Percentiles rank a stretch among this genome's conserved stretches.
These are phyloP conservation scores for Epinotia bilunana DNA, from an alignment of 2,888 invertebrate species.

Conservation along the genomic window DNA sequence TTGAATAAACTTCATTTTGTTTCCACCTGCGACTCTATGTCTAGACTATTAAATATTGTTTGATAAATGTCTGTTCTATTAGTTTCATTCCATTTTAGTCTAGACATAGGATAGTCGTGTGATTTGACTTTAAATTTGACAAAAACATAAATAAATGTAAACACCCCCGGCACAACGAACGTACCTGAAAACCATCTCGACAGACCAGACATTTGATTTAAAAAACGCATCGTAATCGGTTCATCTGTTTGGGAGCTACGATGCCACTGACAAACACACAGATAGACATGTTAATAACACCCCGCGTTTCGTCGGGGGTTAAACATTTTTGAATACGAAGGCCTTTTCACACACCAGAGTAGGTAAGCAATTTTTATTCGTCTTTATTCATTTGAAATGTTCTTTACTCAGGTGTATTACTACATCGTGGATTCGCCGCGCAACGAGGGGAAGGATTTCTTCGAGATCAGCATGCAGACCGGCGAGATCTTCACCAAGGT, in stretches of 20 bases:
- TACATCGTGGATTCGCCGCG: constrained; percentile 96
- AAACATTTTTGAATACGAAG: too few relatives aligned
- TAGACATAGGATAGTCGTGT: not conserved
- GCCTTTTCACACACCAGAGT: too few relatives aligned
- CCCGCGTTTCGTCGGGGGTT: too few relatives aligned
- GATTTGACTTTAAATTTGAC: too few relatives aligned
- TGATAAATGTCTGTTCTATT: not conserved
- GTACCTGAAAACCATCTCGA: too few relatives aligned
- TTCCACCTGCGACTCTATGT: not conserved
- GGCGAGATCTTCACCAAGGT: constrained; percentile 98
- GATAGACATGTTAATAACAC: too few relatives aligned
- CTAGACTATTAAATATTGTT: not conserved
- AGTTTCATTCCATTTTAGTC: not conserved
- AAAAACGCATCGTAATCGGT: too few relatives aligned
- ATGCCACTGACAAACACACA: too few relatives aligned
- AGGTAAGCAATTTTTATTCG: not conserved
- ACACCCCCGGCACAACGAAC: too few relatives aligned
- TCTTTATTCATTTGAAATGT: not conserved
- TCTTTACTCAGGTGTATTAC: constrained; percentile 91
- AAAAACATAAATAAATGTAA: too few relatives aligned
- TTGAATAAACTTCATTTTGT: not conserved
- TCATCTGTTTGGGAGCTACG: too few relatives aligned
- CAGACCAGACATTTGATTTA: too few relatives aligned
- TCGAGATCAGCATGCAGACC: constrained; percentile 97
- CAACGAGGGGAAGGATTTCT: constrained; percentile 97